Conservation (phyloP, 2,888 invertebrate species). For the Luperina testacea region DNA sequence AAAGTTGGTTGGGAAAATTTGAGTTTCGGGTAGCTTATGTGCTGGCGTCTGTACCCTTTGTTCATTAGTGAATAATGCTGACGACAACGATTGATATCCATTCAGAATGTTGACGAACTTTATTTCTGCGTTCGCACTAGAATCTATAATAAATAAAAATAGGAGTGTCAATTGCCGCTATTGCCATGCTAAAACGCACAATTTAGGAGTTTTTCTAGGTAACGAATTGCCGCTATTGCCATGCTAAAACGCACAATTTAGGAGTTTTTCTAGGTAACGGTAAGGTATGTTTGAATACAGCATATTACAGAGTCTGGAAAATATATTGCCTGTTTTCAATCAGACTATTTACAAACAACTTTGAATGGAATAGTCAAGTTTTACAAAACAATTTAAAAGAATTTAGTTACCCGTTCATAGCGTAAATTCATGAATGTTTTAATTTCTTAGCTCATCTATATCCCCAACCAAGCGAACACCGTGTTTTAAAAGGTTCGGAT, state of each 20-base stretch:
- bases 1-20: too few species aligned
- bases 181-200: background rate
- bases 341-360: background rate
- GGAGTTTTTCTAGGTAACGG: too few species aligned
- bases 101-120: background rate
- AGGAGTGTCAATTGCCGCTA: background rate
- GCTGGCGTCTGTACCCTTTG: too few species aligned
- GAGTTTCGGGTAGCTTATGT: too few species aligned
- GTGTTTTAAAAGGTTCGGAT: background rate
- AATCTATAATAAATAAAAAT: background rate
- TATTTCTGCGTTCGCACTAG: background rate
- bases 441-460: background rate
- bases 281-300: background rate
- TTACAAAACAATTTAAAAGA: background rate
- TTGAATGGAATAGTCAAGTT: too few species aligned
- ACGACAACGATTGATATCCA: background rate
- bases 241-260: background rate
- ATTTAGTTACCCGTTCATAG: background rate
- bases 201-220: background rate
- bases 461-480: background rate
- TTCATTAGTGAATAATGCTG: background rate
- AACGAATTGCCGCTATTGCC: background rate
- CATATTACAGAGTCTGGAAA: background rate
- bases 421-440: too few species aligned
- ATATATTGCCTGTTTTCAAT: conserved; percentile 1